phyloP scores from a whole-genome alignment of 2,113 vertebrate genomes.

The Lophotis ruficrista region DNA sequence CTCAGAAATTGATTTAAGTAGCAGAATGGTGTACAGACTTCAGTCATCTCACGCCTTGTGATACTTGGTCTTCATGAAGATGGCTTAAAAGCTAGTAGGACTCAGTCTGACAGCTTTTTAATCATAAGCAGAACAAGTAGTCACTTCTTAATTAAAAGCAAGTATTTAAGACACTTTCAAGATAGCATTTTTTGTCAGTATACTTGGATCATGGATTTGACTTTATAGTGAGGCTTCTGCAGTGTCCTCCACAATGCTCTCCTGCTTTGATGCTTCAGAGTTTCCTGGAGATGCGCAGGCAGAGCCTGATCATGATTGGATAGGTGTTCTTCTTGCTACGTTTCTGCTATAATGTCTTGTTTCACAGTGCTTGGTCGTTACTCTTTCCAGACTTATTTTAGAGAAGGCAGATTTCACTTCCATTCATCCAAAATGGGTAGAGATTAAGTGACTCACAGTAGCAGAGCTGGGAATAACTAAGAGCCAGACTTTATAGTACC shows the following conservation, averaged over 20 bases:
- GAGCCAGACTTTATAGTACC: background rate
- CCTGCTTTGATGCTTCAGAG: background rate
- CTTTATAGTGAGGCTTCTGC: background rate
- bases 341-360: background rate
- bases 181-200: background rate
- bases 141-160: background rate
- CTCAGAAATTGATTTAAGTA: background rate
- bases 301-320: background rate
- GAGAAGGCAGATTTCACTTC: background rate
- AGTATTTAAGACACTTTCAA: background rate
- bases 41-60: fast-evolving
- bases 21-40: background rate
- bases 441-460: background rate
- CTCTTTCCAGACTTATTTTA: background rate
- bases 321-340: fast-evolving
- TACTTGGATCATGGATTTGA: background rate
- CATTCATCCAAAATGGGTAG: background rate
- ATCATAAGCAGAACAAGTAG: background rate
- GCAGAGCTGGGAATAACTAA: background rate
- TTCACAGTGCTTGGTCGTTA: background rate
- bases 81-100: background rate
- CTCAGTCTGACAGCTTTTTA: background rate
- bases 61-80: background rate
- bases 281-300: background rate
- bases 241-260: background rate